Evolutionary conservation across 2,797 vertebrate species (phyloP).

Genomic region (Typhlichthys eigenmanni): DNA sequence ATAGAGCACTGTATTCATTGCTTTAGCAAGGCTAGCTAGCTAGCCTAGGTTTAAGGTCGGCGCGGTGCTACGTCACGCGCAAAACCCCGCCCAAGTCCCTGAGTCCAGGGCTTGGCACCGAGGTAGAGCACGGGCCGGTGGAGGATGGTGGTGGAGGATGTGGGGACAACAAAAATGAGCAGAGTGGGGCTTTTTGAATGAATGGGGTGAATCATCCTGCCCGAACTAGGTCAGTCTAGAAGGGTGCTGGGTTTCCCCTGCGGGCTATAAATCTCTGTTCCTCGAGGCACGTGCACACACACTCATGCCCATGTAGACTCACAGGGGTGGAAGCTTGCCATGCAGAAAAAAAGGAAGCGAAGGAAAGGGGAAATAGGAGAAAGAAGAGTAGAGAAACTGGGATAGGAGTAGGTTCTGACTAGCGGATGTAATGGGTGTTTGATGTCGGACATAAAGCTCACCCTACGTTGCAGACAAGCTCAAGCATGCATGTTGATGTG

Average conservation of each 20-base stretch:
- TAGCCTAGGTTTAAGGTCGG: too few species aligned
- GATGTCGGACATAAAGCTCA: slow-evolving; percentile 40
- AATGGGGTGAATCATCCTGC: slow-evolving; percentile 68
- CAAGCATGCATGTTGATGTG: slow-evolving; percentile 6
- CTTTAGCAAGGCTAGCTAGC: too few species aligned
- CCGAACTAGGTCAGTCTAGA: slow-evolving; percentile 72
- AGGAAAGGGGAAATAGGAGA: slow-evolving; percentile 21
- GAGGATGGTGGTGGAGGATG: slow-evolving; percentile 16
- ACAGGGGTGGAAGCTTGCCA: slow-evolving; percentile 24
- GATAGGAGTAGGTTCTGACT: slow-evolving; percentile 26
- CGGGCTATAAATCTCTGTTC: slow-evolving; percentile 60
- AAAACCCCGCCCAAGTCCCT: too few species aligned
- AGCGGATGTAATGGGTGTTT: slow-evolving; percentile 35
- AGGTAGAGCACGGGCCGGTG: too few species aligned
- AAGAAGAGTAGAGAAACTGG: slow-evolving; percentile 31
- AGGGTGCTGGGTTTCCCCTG: slow-evolving; percentile 66
- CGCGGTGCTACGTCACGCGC: too few species aligned
- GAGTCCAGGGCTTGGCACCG: too few species aligned
- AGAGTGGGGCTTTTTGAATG: slow-evolving; percentile 58
- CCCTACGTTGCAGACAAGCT: slow-evolving; percentile 34
- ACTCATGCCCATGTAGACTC: slow-evolving; percentile 4
- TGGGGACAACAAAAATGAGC: slow-evolving; percentile 15
- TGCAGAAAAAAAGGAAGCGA: neutral
- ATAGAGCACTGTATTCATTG: too few species aligned
- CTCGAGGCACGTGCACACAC: slow-evolving; percentile 10